These are phyloP conservation scores for Propithecus perrieri DNA, from an alignment of 2,797 vertebrate species.

Conservation along the genomic window DNA sequence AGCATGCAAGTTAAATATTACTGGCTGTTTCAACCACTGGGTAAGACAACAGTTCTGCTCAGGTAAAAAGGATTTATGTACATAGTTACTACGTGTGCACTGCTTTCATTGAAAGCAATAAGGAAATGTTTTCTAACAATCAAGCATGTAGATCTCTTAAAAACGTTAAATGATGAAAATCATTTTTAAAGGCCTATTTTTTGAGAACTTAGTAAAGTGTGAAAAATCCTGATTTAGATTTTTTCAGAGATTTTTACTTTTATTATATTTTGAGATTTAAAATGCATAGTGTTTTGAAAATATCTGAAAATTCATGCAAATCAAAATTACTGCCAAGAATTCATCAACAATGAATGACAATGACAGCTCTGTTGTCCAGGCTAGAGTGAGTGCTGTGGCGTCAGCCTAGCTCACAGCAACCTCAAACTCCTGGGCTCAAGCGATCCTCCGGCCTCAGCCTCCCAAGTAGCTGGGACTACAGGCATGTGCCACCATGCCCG, in stretches of 20 bases:
- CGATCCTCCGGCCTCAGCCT: too few species aligned
- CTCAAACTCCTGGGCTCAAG: too few species aligned
- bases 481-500: too few species aligned
- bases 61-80: slow-evolving; percentile 63
- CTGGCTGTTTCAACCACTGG: slow-evolving; percentile 69
- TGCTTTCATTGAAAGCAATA: slow-evolving; percentile 59
- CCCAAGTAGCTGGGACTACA: too few species aligned
- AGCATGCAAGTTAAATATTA: slow-evolving; percentile 73
- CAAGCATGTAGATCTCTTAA: slow-evolving; percentile 52
- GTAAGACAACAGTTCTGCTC: slow-evolving; percentile 63
- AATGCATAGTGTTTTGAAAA: neutral
- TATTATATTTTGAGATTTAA: slow-evolving; percentile 39
- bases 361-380: too few species aligned
- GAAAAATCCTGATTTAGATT: neutral
- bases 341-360: neutral
- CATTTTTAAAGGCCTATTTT: slow-evolving; percentile 38
- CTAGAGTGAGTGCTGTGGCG: too few species aligned
- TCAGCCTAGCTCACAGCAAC: too few species aligned
- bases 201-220: slow-evolving; percentile 61
- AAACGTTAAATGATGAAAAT: slow-evolving; percentile 63
- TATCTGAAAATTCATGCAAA: neutral
- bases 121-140: slow-evolving; percentile 70
- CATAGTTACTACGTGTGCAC: slow-evolving; percentile 30
- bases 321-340: neutral
- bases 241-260: neutral